Percentiles rank a stretch among this genome's conserved stretches.
These are phyloP conservation scores for Drosophila mimetica DNA, from an alignment of 2,888 invertebrate species.

Conservation along the genomic window DNA sequence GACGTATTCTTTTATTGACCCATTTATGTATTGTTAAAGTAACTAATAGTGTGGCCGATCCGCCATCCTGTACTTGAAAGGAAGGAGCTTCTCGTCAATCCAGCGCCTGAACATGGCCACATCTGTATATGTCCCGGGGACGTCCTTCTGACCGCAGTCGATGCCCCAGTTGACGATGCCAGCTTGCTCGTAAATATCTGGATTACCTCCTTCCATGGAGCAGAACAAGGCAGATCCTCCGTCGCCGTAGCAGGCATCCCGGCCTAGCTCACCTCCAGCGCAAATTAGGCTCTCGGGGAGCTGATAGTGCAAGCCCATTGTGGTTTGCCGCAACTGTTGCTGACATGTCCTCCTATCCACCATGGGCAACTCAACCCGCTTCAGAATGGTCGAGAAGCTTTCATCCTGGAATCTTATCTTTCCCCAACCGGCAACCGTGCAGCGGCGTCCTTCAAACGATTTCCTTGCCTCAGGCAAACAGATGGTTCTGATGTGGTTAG, in stretches of 20 bases:
- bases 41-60: background rate
- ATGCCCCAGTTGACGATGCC: constrained; percentile 1
- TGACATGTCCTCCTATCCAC: background rate
- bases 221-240: constrained; percentile 4
- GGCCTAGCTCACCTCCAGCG: background rate
- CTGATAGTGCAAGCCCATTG: background rate
- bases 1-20: too few relatives aligned
- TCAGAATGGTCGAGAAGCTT: background rate
- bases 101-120: background rate
- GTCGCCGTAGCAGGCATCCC: background rate
- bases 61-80: background rate
- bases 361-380: background rate
- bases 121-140: background rate
- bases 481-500: background rate
- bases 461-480: background rate
- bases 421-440: constrained; percentile 3
- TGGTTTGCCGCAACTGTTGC: background rate
- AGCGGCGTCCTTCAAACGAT: background rate
- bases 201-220: background rate
- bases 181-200: background rate
- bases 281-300: background rate
- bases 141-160: background rate
- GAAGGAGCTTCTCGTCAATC: background rate
- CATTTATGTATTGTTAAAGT: too few relatives aligned
- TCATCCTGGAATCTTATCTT: background rate